Evolutionary conservation across 2,797 vertebrate species (phyloP), one percentile per base, ranked within the genome.

Genomic region (Australoheros facetus): DNA sequence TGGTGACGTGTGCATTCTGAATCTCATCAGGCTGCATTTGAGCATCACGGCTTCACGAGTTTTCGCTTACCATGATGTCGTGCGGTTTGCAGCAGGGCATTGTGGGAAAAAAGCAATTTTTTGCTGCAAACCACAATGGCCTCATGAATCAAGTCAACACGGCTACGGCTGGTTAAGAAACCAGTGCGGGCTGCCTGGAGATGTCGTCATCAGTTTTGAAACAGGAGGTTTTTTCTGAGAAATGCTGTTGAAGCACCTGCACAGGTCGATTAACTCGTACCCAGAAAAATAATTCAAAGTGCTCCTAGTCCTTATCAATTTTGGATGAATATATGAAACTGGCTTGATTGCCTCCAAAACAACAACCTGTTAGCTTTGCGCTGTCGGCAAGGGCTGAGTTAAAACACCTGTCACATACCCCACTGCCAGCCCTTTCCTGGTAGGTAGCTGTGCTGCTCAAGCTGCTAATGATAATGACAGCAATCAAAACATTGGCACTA

Each of bases 41-140:
- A 90, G 84, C 86, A 82, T 82, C 72, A 32, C 79, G 76, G 37
- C 71, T 74, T 80, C 55, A 39, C 81, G 82, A 87, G 82, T 88
- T 88, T 92, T 79, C 12, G 71, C 85, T 81, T 86, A 86, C 86
- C 85, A 71, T 88, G 87, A 90, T 87, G 90, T 86, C 73, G 79
- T 75, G 79, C 85, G 78, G 87, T 91, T 90, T 89, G 78, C 66
- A 88, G 85, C 72, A 1, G 79, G 85, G 85, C 85, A 91, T 92
- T 89, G 88, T 91, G 91, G 91, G 81, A 83, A 75, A 90, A 92
- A 94, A 92, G 92, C 91, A 93, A 93, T 94, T 94, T 94, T 85
- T 89, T 76, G 88, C 80, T 34, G 91, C 82, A 59, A 88, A 84
- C 87, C 92, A 92, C 89, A 87, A 92, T 87, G 92, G 90, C 81